A percentile compares a stretch with the other conserved stretches of the same genome.
Evolutionary conservation across 1,140 invertebrate genomes (phyloP).

Genomic region (Eriocheir sinensis): DNA sequence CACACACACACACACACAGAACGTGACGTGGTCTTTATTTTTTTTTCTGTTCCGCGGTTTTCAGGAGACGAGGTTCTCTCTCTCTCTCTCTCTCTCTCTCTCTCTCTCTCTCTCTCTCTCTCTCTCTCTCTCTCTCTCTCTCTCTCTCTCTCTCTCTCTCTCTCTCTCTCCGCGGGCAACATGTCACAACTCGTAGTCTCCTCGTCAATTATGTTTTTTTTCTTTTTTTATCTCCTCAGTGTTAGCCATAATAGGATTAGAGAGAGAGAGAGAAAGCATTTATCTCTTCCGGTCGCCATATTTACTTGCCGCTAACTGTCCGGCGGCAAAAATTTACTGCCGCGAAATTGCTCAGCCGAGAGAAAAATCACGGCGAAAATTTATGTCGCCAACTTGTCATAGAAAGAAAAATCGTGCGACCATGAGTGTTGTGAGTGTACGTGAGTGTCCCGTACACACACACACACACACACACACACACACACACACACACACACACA

Average conservation of each 20-base stretch:
- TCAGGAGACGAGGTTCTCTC: neutral
- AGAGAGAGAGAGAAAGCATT: neutral
- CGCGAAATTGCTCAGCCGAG: neutral
- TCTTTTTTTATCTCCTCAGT: too few species aligned
- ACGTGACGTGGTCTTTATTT: too few species aligned
- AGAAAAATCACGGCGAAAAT: neutral
- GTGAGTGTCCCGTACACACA: too few species aligned
- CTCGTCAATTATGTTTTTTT: too few species aligned
- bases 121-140: slow-evolving; percentile 4
- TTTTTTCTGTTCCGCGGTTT: too few species aligned
- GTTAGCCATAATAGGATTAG: neutral
- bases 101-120: slow-evolving; percentile 4
- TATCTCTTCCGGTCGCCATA: neutral
- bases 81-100: neutral
- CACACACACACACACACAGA: too few species aligned
- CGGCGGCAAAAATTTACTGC: neutral
- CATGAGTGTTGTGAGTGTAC: neutral
- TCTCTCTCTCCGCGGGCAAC: neutral
- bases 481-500: too few species aligned
- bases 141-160: slow-evolving; percentile 4
- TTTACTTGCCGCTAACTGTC: neutral
- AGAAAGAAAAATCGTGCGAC: neutral
- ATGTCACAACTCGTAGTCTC: too few species aligned
- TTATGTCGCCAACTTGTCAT: neutral
- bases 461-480: too few species aligned